phyloP scores from a whole-genome alignment of 1,140 invertebrate species.

The Danaus melanippus region DNA sequence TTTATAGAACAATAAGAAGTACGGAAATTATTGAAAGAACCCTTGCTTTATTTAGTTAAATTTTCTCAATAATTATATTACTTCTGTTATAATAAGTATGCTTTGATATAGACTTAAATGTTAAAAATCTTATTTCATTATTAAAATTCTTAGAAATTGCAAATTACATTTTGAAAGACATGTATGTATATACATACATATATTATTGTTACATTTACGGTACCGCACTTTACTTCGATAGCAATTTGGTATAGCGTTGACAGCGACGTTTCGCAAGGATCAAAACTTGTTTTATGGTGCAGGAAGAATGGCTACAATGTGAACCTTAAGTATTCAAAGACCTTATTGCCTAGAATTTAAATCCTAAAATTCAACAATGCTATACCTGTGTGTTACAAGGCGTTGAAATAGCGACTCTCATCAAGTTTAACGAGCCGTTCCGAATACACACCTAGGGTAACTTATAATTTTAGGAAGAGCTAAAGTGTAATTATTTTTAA shows the following conservation, averaged over 20 bases:
- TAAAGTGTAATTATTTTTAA: constrained; percentile 67
- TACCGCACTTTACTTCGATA: constrained; percentile 13
- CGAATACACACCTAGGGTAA: constrained; percentile 36
- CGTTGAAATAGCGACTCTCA: constrained; percentile 47
- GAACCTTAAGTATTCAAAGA: constrained; percentile 7
- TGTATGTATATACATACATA: too few relatives aligned
- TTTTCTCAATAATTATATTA: too few relatives aligned
- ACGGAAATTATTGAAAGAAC: too few relatives aligned
- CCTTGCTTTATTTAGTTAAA: too few relatives aligned
- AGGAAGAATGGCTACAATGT: constrained; percentile 22
- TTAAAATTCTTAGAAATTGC: too few relatives aligned
- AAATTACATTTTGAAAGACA: too few relatives aligned
- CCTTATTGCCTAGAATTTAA: constrained; percentile 13
- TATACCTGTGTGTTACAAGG: constrained; percentile 13
- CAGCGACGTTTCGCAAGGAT: constrained; percentile 21
- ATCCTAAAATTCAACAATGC: constrained; percentile 5
- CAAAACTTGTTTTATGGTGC: constrained; percentile 34
- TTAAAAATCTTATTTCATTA: too few relatives aligned
- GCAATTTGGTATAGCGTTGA: constrained; percentile 21
- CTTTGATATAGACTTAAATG: too few relatives aligned
- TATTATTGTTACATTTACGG: neutral
- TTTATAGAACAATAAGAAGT: too few relatives aligned
- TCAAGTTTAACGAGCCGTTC: constrained; percentile 69
- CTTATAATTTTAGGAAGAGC: constrained; percentile 56
- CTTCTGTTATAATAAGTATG: too few relatives aligned